Conservation (phyloP, 2,113 vertebrate genomes). For the Caranx melampygus region DNA sequence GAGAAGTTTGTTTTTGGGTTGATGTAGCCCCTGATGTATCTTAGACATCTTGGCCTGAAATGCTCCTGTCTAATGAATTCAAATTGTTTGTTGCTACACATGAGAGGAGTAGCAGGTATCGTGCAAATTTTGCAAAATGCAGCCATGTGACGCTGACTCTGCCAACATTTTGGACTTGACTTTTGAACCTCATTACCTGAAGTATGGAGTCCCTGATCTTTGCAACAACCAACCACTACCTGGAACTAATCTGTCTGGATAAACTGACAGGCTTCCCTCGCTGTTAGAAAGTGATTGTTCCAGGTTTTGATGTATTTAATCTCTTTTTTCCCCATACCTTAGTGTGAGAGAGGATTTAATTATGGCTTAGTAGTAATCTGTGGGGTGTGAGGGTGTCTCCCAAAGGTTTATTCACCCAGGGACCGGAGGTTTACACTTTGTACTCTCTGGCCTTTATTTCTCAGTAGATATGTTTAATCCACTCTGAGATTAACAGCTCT, state of each 20-base stretch:
- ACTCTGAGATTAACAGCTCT: slow-evolving; percentile 50
- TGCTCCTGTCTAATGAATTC: too few relatives aligned
- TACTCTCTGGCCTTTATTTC: slow-evolving; percentile 26
- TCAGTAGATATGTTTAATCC: slow-evolving; percentile 61
- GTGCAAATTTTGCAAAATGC: background rate
- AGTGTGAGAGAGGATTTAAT: slow-evolving; percentile 28
- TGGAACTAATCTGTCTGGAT: slow-evolving; percentile 53
- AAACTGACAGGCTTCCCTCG: slow-evolving; percentile 4
- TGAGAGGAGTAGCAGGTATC: too few relatives aligned
- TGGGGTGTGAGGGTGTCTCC: slow-evolving; percentile 38
- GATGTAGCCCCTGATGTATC: too few relatives aligned
- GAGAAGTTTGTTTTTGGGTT: too few relatives aligned
- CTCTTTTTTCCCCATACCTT: slow-evolving; percentile 53
- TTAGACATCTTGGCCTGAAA: too few relatives aligned
- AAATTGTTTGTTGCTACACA: too few relatives aligned
- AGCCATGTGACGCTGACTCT: background rate
- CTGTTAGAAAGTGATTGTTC: slow-evolving; percentile 52
- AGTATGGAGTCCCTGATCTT: slow-evolving; percentile 6
- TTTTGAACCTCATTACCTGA: slow-evolving; percentile 17
- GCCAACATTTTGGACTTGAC: slow-evolving; percentile 12
- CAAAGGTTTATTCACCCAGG: slow-evolving; percentile 19
- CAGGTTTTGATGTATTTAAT: slow-evolving; percentile 57
- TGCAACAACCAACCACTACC: slow-evolving; percentile 29
- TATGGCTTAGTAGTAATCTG: slow-evolving; percentile 63
- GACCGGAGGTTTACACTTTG: background rate